Evolutionary conservation across 2,888 invertebrate species (phyloP).

Genomic region (Atethmia centrago): DNA sequence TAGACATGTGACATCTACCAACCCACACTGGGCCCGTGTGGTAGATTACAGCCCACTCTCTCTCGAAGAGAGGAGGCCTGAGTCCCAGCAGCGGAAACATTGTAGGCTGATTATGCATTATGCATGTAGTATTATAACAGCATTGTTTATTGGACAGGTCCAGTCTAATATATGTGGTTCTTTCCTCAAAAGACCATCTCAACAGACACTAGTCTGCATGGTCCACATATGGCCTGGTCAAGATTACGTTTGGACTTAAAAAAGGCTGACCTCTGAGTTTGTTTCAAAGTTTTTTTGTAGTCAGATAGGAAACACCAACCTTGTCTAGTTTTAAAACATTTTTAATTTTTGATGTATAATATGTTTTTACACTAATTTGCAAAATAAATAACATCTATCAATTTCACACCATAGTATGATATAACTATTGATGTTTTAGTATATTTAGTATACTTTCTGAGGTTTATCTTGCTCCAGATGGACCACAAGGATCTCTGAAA

Average conservation of each 20-base stretch:
- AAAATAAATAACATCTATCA: not conserved
- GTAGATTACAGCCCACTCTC: no score
- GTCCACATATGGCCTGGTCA: not conserved
- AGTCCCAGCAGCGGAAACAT: no score
- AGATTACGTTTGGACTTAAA: not conserved
- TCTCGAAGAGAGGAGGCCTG: no score
- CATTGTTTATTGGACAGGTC: no score
- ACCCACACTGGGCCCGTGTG: no score
- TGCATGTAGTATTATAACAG: not conserved
- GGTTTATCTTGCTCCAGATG: constrained; percentile 88
- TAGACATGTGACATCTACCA: no score
- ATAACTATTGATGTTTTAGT: not conserved
- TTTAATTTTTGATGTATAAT: no score
- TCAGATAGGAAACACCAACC: not conserved
- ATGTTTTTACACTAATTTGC: no score
- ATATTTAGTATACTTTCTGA: constrained; percentile 73
- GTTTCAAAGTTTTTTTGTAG: not conserved
- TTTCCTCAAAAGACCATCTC: not conserved
- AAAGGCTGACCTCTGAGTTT: not conserved
- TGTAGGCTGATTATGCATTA: no score
- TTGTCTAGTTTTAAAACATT: not conserved
- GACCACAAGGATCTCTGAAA: constrained; percentile 92
- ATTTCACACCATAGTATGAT: not conserved
- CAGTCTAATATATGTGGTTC: not conserved
- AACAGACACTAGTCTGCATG: no score